These are phyloP conservation scores for Epinephelus awoara DNA, from an alignment of 2,797 vertebrate species.

Conservation along the genomic window DNA sequence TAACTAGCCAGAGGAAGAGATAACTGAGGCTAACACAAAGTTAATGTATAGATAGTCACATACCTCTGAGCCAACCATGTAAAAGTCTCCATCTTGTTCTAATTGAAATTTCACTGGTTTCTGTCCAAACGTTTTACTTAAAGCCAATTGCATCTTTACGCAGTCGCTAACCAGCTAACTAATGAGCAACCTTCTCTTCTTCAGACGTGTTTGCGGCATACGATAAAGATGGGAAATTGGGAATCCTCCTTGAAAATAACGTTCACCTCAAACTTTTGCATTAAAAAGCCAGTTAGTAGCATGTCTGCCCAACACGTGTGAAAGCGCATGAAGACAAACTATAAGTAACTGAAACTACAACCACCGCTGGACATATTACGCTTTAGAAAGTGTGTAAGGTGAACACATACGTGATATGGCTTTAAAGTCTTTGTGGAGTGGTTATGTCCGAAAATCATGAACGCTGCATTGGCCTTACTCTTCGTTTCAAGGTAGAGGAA, in stretches of 20 bases:
- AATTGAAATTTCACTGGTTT: slow-evolving; percentile 98
- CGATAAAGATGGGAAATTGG: slow-evolving; percentile 32
- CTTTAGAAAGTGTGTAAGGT: not conserved
- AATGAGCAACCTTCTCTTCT: slow-evolving; percentile 12
- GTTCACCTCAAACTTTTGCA: not conserved
- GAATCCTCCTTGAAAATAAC: fast-evolving
- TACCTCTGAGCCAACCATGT: slow-evolving; percentile 98
- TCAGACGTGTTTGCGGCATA: slow-evolving; percentile 1
- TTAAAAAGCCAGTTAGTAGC: not conserved
- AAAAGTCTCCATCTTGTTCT: slow-evolving; percentile 98
- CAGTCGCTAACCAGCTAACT: slow-evolving; percentile 43
- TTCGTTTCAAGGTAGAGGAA: slow-evolving; percentile 6
- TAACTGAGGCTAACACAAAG: slow-evolving; percentile 8
- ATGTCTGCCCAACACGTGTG: not conserved
- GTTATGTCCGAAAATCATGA: not conserved
- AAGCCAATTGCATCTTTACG: slow-evolving; percentile 88
- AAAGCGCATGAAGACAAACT: fast-evolving
- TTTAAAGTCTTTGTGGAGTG: fast-evolving
- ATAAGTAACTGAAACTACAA: not conserved
- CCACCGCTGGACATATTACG: fast-evolving
- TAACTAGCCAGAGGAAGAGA: slow-evolving; percentile 32
- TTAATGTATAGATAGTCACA: slow-evolving; percentile 21
- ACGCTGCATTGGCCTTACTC: slow-evolving; percentile 36
- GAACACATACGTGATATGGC: not conserved
- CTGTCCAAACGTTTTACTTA: slow-evolving; percentile 98